Percentiles rank a stretch among this genome's conserved stretches.
Conservation (phyloP, 2,888 invertebrate species). For the Drosophila niveifrons region DNA sequence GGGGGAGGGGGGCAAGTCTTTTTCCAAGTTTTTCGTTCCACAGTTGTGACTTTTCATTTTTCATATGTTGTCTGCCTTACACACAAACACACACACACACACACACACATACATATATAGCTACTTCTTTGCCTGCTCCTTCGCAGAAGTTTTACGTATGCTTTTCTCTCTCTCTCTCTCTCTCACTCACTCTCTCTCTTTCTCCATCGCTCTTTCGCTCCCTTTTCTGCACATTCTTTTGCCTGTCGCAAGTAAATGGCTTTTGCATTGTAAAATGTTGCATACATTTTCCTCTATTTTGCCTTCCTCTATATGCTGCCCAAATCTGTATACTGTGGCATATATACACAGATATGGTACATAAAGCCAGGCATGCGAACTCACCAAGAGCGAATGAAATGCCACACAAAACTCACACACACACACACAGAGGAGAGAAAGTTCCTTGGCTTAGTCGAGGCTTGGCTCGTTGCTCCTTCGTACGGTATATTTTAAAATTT, state of each 20-base stretch:
- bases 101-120: slow-evolving; percentile 1
- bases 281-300: slow-evolving; percentile 81
- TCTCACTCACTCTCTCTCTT: slow-evolving; percentile 17
- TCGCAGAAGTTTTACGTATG: slow-evolving; percentile 31
- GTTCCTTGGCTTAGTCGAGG: slow-evolving; percentile 28
- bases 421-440: not conserved
- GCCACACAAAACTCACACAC: slow-evolving; percentile 10
- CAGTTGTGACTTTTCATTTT: slow-evolving; percentile 80
- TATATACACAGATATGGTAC: slow-evolving; percentile 14
- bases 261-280: slow-evolving; percentile 83
- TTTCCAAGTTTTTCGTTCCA: slow-evolving; percentile 35
- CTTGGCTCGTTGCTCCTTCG: slow-evolving; percentile 26
- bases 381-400: slow-evolving; percentile 44
- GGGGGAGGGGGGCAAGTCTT: slow-evolving; percentile 34
- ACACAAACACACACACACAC: slow-evolving; percentile 26
- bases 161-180: slow-evolving; percentile 15
- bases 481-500: slow-evolving; percentile 83
- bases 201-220: slow-evolving; percentile 4
- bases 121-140: slow-evolving; percentile 27
- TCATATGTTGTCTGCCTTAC: slow-evolving; percentile 74
- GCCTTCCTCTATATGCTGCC: slow-evolving; percentile 58
- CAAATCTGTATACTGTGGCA: slow-evolving; percentile 54
- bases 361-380: slow-evolving; percentile 16
- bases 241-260: slow-evolving; percentile 70
- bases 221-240: slow-evolving; percentile 29